A percentile compares a stretch with the other conserved stretches of the same genome.
Evolutionary conservation across 2,113 vertebrate species (phyloP).

Genomic region (Columba janthina): DNA sequence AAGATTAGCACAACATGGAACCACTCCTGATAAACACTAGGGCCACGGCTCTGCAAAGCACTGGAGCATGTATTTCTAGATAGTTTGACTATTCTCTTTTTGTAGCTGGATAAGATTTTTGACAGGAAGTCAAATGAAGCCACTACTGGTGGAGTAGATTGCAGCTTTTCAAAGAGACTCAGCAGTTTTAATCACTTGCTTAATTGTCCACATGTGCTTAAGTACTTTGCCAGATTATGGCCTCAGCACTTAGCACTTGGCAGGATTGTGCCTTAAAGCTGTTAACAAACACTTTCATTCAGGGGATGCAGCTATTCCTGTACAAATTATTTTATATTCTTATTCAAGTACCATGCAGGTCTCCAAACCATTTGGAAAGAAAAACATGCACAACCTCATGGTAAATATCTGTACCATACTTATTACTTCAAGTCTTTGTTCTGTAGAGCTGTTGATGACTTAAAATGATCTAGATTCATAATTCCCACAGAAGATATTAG

Average conservation of each 20-base stretch:
- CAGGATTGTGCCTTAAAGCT: not conserved
- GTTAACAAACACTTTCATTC: not conserved
- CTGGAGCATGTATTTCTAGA: slow-evolving; percentile 36
- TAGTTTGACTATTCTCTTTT: slow-evolving; percentile 5
- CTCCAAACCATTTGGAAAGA: not conserved
- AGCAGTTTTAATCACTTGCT: slow-evolving; percentile 42
- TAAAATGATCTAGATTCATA: not conserved
- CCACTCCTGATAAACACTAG: not conserved
- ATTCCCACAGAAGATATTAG: not conserved
- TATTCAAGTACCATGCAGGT: not conserved
- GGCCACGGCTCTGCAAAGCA: not conserved
- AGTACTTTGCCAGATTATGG: slow-evolving; percentile 7
- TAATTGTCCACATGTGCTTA: slow-evolving; percentile 29
- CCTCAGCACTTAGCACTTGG: not conserved
- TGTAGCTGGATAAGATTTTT: slow-evolving; percentile 39
- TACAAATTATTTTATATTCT: not conserved
- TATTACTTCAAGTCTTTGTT: not conserved
- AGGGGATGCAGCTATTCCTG: not conserved
- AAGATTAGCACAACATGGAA: slow-evolving; percentile 29
- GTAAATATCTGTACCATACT: not conserved
- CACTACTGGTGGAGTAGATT: slow-evolving; percentile 9
- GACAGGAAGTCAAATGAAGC: slow-evolving; percentile 43
- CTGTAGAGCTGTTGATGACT: not conserved
- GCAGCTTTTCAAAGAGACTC: slow-evolving; percentile 43
- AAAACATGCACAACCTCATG: not conserved